Percentiles rank a stretch among this genome's conserved stretches.
Evolutionary conservation across 2,888 invertebrate genomes (phyloP).

Genomic region (Mythimna loreyi): DNA sequence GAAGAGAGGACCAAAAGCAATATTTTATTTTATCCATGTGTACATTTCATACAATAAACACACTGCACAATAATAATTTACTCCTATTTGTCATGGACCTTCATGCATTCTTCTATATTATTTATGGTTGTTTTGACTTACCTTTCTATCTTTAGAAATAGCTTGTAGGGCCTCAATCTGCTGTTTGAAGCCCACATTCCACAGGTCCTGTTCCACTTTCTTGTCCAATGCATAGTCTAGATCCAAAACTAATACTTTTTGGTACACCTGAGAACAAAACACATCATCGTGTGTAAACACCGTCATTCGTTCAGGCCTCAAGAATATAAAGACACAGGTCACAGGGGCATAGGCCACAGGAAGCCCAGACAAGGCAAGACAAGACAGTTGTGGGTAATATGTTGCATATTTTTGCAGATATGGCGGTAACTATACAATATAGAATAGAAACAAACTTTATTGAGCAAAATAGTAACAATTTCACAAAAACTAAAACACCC

Average conservation of each 20-base stretch:
- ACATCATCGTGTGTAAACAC: neutral
- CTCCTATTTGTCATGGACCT: neutral
- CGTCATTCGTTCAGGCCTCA: too few species aligned
- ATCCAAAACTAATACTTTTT: constrained; percentile 94
- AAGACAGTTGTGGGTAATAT: too few species aligned
- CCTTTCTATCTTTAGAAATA: constrained; percentile 95
- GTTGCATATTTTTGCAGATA: too few species aligned
- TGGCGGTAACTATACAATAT: too few species aligned
- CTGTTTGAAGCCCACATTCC: constrained; percentile 97
- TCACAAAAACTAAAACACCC: too few species aligned
- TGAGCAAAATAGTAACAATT: too few species aligned
- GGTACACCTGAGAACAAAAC: constrained; percentile 90
- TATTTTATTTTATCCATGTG: neutral
- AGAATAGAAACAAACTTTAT: too few species aligned
- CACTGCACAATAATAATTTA: neutral
- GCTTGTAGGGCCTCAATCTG: constrained; percentile 95
- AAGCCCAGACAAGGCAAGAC: too few species aligned
- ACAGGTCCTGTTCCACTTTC: constrained; percentile 97
- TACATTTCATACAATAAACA: neutral
- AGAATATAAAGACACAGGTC: too few species aligned
- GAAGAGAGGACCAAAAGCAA: neutral
- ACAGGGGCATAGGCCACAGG: too few species aligned
- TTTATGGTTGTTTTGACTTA: constrained; percentile 66
- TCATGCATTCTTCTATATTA: neutral
- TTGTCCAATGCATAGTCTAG: constrained; percentile 96